phyloP scores from a whole-genome alignment of 1,140 invertebrate genomes.

The Drosophila biarmipes region DNA sequence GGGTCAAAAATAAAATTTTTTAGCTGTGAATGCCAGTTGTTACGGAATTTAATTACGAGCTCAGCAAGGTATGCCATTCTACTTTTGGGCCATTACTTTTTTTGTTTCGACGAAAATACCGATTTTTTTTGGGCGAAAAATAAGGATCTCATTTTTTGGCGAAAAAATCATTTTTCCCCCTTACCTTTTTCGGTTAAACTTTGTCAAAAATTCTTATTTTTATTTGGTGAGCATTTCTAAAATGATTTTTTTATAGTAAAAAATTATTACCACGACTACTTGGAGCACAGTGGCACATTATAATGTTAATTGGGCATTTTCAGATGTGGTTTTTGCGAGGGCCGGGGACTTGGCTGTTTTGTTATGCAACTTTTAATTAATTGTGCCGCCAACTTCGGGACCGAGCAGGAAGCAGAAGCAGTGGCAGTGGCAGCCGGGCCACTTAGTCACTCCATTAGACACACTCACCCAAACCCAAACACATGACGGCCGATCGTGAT shows the following conservation, averaged over 20 bases:
- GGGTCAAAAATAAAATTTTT: no score
- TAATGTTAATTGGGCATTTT: not conserved
- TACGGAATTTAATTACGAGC: no score
- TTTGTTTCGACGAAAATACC: no score
- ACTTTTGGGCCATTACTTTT: no score
- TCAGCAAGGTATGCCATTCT: no score
- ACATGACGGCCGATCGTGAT: slow-evolving; percentile 36
- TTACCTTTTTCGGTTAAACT: no score
- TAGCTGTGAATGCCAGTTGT: no score
- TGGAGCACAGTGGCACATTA: not conserved
- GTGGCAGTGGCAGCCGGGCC: slow-evolving; percentile 30
- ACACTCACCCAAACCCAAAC: slow-evolving; percentile 18
- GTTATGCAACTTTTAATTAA: slow-evolving; percentile 46
- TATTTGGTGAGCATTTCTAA: no score
- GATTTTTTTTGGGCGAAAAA: no score
- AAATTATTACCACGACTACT: not conserved
- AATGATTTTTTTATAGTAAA: not conserved
- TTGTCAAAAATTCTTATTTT: no score
- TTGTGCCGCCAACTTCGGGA: slow-evolving; percentile 9
- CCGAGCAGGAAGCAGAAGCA: slow-evolving; percentile 36
- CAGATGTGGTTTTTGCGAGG: slow-evolving; percentile 9
- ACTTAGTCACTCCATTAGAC: slow-evolving; percentile 57
- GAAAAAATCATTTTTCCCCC: no score
- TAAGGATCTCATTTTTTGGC: no score
- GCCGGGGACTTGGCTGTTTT: not conserved